A percentile compares a stretch with the other conserved stretches of the same genome.
These are phyloP conservation scores for Gadopsis bispinosus DNA, from an alignment of 2,797 vertebrate species.

Conservation along the genomic window DNA sequence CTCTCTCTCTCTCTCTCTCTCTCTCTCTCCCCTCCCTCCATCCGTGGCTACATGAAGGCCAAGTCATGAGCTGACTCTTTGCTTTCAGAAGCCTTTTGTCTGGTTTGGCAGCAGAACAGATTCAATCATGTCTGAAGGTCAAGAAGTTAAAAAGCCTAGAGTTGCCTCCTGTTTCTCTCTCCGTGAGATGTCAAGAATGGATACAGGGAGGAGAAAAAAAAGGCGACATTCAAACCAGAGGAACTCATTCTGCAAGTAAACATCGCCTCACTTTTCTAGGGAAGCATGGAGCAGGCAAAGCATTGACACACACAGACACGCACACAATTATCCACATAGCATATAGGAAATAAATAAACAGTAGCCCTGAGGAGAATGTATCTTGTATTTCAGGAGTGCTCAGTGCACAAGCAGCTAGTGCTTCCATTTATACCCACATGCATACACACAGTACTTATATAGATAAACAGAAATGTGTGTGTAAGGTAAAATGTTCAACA, in stretches of 20 bases:
- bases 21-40: slow-evolving; percentile 20
- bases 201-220: slow-evolving; percentile 10
- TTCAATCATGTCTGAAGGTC: slow-evolving; percentile 81
- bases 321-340: slow-evolving; percentile 14
- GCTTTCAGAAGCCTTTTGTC: slow-evolving; percentile 73
- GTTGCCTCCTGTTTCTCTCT: slow-evolving; percentile 66
- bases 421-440: slow-evolving; percentile 15
- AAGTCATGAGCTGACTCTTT: slow-evolving; percentile 74
- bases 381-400: slow-evolving; percentile 23
- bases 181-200: slow-evolving; percentile 35
- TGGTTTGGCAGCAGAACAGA: slow-evolving; percentile 74
- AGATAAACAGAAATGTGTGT: slow-evolving; percentile 13
- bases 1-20: slow-evolving; percentile 33
- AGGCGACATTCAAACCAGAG: slow-evolving; percentile 40
- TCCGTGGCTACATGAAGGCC: slow-evolving; percentile 68
- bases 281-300: slow-evolving; percentile 15
- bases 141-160: slow-evolving; percentile 75
- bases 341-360: neutral
- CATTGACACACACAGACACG: slow-evolving; percentile 16
- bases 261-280: slow-evolving; percentile 25
- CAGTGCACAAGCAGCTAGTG: slow-evolving; percentile 3
- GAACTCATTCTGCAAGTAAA: slow-evolving; percentile 60
- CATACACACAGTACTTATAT: neutral
- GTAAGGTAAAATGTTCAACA: slow-evolving; percentile 19
- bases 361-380: slow-evolving; percentile 16